Evolutionary conservation across 2,888 invertebrate genomes (phyloP).

Genomic region (Unio pictorum): DNA sequence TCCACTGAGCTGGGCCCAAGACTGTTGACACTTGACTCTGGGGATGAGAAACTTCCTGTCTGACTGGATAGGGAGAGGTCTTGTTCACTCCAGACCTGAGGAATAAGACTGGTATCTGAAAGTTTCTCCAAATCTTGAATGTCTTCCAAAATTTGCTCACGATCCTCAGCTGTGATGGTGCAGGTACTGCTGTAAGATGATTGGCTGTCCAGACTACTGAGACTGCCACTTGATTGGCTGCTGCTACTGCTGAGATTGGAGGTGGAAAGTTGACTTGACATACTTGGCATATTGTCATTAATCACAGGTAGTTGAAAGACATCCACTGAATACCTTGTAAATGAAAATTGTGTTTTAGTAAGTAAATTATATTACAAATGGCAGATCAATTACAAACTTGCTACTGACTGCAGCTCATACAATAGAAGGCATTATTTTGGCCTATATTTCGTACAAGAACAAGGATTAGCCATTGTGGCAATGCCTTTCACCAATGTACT

Average conservation of each 20-base stretch:
- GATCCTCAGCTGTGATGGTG: slow-evolving; percentile 55
- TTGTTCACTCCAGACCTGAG: slow-evolving; percentile 9
- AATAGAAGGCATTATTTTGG: too few species aligned
- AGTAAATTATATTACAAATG: too few species aligned
- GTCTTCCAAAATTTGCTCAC: slow-evolving; percentile 23
- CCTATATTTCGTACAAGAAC: too few species aligned
- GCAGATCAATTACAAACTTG: too few species aligned
- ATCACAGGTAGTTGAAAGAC: slow-evolving; percentile 72
- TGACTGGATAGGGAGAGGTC: neutral
- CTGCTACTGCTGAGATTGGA: slow-evolving; percentile 54
- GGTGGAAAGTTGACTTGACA: slow-evolving; percentile 41
- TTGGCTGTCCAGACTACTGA: slow-evolving; percentile 62
- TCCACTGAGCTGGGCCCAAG: neutral
- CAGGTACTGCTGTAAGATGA: slow-evolving; percentile 62
- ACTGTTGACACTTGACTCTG: slow-evolving; percentile 3
- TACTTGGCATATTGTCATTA: slow-evolving; percentile 34
- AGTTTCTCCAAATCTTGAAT: slow-evolving; percentile 9
- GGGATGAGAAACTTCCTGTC: slow-evolving; percentile 6
- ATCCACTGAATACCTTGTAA: slow-evolving; percentile 70
- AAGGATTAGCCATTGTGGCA: too few species aligned
- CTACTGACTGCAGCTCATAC: too few species aligned
- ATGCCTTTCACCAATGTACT: too few species aligned
- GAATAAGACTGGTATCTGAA: slow-evolving; percentile 8
- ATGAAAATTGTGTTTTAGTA: neutral
- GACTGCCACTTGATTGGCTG: slow-evolving; percentile 63